phyloP scores from a whole-genome alignment of 1,140 invertebrate genomes.

The Drosophila obscura region DNA sequence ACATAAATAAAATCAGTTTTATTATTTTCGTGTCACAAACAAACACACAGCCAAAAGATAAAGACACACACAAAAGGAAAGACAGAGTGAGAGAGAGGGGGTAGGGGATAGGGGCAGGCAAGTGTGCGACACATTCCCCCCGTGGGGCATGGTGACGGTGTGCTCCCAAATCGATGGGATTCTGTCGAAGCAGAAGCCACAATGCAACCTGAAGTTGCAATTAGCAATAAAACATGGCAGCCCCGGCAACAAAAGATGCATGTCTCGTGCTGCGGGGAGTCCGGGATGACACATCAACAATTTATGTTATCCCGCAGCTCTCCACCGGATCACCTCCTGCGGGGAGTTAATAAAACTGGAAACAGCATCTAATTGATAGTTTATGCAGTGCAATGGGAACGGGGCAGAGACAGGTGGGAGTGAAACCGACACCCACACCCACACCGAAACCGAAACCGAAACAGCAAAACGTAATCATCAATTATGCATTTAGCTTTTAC shows the following conservation, averaged over 20 bases:
- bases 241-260: conserved; percentile 35
- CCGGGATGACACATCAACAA: not conserved
- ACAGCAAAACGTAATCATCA: conserved; percentile 29
- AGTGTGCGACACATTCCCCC: conserved; percentile 35
- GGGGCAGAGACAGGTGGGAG: not conserved
- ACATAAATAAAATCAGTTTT: conserved; percentile 81
- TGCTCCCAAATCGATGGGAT: conserved; percentile 6
- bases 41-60: not conserved
- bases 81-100: not conserved
- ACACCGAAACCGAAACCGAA: not conserved
- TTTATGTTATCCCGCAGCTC: conserved; percentile 1
- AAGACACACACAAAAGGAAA: too few relatives aligned
- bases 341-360: conserved; percentile 30
- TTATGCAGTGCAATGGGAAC: not conserved
- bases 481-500: conserved; percentile 29
- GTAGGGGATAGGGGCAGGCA: conserved; percentile 51
- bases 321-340: conserved; percentile 13
- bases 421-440: too few relatives aligned
- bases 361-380: conserved; percentile 39
- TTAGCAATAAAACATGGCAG: conserved; percentile 62
- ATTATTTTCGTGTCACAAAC: conserved; percentile 64
- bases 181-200: conserved; percentile 40
- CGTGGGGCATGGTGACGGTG: not conserved
- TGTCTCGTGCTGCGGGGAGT: not conserved
- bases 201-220: conserved; percentile 70